These are phyloP conservation scores for Zeugodacus cucurbitae DNA, from an alignment of 1,140 invertebrate species.

Conservation along the genomic window DNA sequence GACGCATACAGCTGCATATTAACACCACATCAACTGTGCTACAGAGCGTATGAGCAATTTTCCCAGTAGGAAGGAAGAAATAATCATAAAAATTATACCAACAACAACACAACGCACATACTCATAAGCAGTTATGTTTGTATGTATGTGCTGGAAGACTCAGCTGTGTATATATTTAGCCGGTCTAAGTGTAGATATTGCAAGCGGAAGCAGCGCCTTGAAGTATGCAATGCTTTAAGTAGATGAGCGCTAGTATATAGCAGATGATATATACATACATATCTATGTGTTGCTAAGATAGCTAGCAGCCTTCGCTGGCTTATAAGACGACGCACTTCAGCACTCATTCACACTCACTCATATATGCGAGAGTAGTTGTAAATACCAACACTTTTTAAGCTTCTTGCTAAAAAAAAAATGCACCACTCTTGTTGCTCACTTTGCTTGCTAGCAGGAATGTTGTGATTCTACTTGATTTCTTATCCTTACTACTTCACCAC, in stretches of 20 bases:
- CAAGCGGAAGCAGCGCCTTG: slow-evolving; percentile 1
- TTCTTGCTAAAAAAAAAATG: neutral
- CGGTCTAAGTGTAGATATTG: slow-evolving; percentile 23
- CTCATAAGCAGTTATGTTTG: neutral
- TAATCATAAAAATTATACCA: slow-evolving; percentile 32
- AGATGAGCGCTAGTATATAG: neutral
- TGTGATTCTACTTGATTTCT: neutral
- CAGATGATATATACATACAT: neutral
- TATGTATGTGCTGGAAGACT: neutral
- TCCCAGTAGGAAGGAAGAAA: slow-evolving; percentile 34
- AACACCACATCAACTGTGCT: slow-evolving; percentile 1
- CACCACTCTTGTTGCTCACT: neutral
- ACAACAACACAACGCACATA: neutral
- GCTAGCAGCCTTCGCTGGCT: neutral
- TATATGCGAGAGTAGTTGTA: neutral
- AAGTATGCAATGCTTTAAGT: neutral
- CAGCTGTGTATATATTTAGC: neutral
- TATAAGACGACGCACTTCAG: neutral
- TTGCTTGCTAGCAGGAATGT: neutral
- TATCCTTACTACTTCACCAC: neutral
- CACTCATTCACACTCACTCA: too few species aligned
- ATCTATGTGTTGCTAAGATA: neutral
- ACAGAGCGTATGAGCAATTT: slow-evolving; percentile 34
- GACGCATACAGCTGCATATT: neutral
- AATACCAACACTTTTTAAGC: neutral